A percentile compares a stretch with the other conserved stretches of the same genome.
These are phyloP conservation scores for Chascanopsetta lugubris DNA, from an alignment of 2,113 vertebrate genomes.

Conservation along the genomic window DNA sequence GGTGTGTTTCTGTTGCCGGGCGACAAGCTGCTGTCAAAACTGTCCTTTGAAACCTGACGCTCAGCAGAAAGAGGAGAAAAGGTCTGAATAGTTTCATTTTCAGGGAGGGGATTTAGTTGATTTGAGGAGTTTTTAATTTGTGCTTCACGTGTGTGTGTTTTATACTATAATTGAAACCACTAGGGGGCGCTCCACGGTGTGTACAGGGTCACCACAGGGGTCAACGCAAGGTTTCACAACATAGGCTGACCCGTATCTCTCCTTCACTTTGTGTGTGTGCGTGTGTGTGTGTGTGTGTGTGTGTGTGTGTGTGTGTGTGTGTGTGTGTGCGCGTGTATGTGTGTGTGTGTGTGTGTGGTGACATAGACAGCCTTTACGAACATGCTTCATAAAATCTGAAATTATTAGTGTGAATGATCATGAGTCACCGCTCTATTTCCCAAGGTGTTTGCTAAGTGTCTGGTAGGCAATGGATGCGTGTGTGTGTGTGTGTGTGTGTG, in stretches of 20 bases:
- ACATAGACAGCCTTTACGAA: too few species aligned
- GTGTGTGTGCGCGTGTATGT: not conserved
- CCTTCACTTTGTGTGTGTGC: not conserved
- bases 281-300: not conserved
- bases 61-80: constrained; percentile 18
- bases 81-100: too few species aligned
- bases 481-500: constrained; percentile 13
- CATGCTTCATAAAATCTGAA: too few species aligned
- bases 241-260: not conserved
- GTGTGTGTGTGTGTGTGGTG: not conserved
- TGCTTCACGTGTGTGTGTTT: constrained; percentile 8
- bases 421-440: constrained; percentile 45
- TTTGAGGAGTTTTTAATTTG: too few species aligned
- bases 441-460: constrained; percentile 18
- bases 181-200: constrained; percentile 13
- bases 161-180: constrained; percentile 38
- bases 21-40: constrained; percentile 34
- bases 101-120: too few species aligned
- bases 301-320: not conserved
- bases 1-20: constrained; percentile 15
- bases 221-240: not conserved
- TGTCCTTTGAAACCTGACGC: constrained; percentile 28
- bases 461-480: constrained; percentile 5
- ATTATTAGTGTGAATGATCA: not conserved
- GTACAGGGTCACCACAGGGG: constrained; percentile 23